These are phyloP conservation scores for Carassius gibelio DNA, from an alignment of 2,113 vertebrate genomes.

Conservation along the genomic window DNA sequence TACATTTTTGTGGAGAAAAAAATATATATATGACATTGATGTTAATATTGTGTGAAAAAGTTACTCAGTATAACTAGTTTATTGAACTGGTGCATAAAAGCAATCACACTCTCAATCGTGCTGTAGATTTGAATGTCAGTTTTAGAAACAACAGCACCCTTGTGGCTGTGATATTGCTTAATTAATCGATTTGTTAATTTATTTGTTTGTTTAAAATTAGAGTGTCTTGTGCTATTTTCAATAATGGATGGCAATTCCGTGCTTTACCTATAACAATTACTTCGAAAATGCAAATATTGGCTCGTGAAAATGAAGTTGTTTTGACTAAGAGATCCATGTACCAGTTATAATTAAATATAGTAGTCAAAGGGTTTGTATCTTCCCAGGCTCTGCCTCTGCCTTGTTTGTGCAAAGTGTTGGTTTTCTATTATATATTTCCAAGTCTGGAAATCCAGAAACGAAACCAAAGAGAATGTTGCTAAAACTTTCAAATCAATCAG, in stretches of 20 bases:
- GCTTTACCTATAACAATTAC: not conserved
- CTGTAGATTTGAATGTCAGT: not conserved
- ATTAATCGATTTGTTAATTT: not conserved
- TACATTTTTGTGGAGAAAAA: too few species aligned
- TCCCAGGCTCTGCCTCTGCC: not conserved
- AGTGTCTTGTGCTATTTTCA: not conserved
- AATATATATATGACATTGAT: too few species aligned
- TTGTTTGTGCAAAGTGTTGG: not conserved
- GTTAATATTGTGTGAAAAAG: not conserved
- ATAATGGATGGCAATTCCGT: not conserved
- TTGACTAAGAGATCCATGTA: not conserved
- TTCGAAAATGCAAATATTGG: not conserved
- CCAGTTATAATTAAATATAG: not conserved
- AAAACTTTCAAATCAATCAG: constrained; percentile 2
- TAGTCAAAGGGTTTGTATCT: not conserved
- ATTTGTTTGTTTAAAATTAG: not conserved
- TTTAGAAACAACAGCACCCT: not conserved
- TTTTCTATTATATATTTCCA: not conserved
- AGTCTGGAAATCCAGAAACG: not conserved
- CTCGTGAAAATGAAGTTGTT: not conserved
- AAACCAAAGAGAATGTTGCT: not conserved
- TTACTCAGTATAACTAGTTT: not conserved
- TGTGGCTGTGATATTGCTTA: not conserved
- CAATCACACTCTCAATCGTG: not conserved
- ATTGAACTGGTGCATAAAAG: not conserved